Evolutionary conservation across 2,113 vertebrate species (phyloP).

Genomic region (Pteropus alecto): DNA sequence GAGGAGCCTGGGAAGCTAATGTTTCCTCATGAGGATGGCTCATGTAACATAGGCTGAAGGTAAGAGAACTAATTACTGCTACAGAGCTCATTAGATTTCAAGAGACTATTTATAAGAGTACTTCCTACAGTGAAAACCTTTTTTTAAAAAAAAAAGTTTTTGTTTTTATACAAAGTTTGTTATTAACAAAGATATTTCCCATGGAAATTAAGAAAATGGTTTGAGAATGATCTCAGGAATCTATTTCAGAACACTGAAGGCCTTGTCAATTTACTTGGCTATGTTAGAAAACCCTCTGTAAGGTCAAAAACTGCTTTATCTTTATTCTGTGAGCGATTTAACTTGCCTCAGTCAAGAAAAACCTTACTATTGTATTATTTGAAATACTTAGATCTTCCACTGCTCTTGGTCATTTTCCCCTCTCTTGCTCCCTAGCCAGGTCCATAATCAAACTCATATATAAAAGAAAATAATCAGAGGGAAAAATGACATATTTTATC

Average conservation of each 20-base stretch:
- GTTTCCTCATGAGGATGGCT: conserved; percentile 1
- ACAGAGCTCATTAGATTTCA: not conserved
- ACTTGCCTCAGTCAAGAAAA: conserved; percentile 2
- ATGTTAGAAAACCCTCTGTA: not conserved
- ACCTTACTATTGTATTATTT: not conserved
- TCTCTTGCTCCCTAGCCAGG: not conserved
- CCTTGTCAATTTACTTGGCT: not conserved
- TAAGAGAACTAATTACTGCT: not conserved
- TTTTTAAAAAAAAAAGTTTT: not conserved
- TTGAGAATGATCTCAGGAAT: not conserved
- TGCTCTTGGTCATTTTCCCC: not conserved
- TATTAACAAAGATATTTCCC: conserved; percentile 18
- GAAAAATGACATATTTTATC: conserved; percentile 24
- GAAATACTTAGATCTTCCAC: not conserved
- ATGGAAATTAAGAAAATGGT: not conserved
- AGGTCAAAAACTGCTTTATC: not conserved
- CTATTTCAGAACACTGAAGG: conserved; percentile 5
- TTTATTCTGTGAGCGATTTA: not conserved
- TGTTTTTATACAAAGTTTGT: conserved; percentile 1
- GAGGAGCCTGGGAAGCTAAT: not conserved
- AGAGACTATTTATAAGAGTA: not conserved
- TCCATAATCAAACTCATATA: not conserved
- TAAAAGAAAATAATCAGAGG: conserved; percentile 39
- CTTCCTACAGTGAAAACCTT: not conserved
- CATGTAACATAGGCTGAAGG: not conserved